A percentile compares a stretch with the other conserved stretches of the same genome.
phyloP scores from a whole-genome alignment of 2,888 invertebrate genomes.

The Caenorhabditis virilis region DNA sequence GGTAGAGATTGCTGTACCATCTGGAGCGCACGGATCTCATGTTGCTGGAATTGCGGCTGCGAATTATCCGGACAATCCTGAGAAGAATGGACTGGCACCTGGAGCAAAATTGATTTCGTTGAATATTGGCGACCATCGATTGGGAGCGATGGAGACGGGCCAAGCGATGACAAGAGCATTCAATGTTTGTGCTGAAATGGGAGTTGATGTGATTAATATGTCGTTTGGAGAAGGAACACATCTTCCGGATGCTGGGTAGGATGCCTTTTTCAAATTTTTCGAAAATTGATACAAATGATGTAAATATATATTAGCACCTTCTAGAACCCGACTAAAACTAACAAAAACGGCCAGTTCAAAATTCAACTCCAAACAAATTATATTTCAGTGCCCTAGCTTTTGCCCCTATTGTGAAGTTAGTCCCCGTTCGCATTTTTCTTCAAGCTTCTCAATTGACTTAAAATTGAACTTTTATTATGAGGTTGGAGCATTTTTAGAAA shows the following conservation, averaged over 20 bases:
- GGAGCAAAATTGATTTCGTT: conserved; percentile 85
- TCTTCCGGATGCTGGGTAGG: conserved; percentile 87
- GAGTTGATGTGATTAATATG: conserved; percentile 89
- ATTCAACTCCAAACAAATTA: no score
- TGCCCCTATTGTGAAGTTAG: no score
- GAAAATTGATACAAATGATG: no score
- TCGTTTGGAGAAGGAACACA: conserved; percentile 95
- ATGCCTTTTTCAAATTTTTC: no score
- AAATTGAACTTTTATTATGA: no score
- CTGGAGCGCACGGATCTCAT: conserved; percentile 92
- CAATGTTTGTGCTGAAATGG: conserved; percentile 71
- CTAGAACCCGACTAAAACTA: no score
- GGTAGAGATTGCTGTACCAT: conserved; percentile 86
- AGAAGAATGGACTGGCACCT: conserved; percentile 91
- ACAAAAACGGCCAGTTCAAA: no score
- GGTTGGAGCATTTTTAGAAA: no score
- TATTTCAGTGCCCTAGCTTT: no score
- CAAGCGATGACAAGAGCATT: conserved; percentile 85
- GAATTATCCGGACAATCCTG: conserved; percentile 83
- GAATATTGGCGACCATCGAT: conserved; percentile 83
- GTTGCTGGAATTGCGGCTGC: conserved; percentile 95
- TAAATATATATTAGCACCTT: no score
- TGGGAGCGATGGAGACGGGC: conserved; percentile 95
- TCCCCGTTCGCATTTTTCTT: no score
- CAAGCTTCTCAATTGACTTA: no score